Conservation (phyloP, 2,113 vertebrate genomes). For the Nyctibius bracteatus region DNA sequence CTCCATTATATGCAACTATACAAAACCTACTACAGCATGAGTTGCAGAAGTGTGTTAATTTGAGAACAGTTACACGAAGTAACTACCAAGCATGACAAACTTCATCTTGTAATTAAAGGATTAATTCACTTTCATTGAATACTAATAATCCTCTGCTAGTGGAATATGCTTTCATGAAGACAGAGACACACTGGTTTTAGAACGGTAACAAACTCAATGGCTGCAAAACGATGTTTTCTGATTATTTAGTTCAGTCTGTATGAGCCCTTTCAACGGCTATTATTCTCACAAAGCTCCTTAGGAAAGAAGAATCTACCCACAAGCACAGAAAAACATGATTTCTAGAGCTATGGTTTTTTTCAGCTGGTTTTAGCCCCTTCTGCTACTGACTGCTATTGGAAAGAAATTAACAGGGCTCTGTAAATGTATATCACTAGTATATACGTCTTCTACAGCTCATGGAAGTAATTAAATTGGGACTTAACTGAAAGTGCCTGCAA, state of each 20-base stretch:
- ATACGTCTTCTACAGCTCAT: not conserved
- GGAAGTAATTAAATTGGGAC: not conserved
- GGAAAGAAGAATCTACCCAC: not conserved
- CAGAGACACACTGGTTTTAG: not conserved
- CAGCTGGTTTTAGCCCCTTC: not conserved
- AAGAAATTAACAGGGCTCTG: not conserved
- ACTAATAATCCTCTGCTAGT: not conserved
- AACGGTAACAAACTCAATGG: not conserved
- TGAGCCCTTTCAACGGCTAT: fast-evolving
- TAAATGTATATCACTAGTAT: not conserved
- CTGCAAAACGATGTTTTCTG: not conserved
- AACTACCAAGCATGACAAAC: not conserved
- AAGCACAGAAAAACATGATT: not conserved
- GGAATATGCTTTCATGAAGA: not conserved
- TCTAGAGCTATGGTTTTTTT: not conserved
- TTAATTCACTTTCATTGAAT: not conserved
- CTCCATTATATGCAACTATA: not conserved
- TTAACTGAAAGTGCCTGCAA: not conserved
- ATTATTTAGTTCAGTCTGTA: not conserved
- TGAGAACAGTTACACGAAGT: not conserved
- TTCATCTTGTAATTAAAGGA: not conserved
- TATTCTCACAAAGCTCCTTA: not conserved
- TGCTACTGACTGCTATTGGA: not conserved
- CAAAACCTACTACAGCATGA: not conserved
- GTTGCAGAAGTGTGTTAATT: not conserved